Evolutionary conservation across 2,797 vertebrate genomes (phyloP).

Genomic region (Meda fulgida): DNA sequence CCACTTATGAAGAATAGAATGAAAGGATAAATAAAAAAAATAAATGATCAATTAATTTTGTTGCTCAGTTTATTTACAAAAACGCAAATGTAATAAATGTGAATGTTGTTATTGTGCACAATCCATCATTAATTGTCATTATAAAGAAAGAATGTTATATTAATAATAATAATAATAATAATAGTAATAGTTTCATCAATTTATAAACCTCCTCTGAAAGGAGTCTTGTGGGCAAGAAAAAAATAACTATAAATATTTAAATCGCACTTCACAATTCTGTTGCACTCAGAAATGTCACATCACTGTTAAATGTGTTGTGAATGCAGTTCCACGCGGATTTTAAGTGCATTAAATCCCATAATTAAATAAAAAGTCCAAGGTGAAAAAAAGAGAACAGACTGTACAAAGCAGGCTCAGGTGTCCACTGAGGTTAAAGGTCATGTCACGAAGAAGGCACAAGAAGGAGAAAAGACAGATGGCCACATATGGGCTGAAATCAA

Average conservation of each 20-base stretch:
- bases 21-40: neutral
- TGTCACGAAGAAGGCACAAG: neutral
- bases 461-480: constrained; percentile 45
- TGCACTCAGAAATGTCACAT: neutral
- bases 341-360: neutral
- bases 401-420: constrained; percentile 2
- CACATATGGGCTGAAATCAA: constrained; percentile 38
- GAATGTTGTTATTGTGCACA: neutral
- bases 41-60: neutral
- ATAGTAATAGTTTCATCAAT: neutral
- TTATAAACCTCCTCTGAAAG: neutral
- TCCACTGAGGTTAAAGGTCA: constrained; percentile 26
- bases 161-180: neutral
- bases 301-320: neutral
- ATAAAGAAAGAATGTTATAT: neutral
- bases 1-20: neutral
- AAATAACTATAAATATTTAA: neutral
- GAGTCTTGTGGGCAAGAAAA: neutral
- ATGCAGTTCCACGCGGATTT: neutral
- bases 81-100: neutral
- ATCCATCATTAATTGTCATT: neutral
- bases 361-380: neutral
- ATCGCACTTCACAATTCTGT: neutral
- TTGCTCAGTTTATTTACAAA: too few species aligned
- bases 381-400: constrained; percentile 26